A percentile compares a stretch with the other conserved stretches of the same genome.
phyloP scores from a whole-genome alignment of 1,140 invertebrate genomes.

The Trichoplusia ni region DNA sequence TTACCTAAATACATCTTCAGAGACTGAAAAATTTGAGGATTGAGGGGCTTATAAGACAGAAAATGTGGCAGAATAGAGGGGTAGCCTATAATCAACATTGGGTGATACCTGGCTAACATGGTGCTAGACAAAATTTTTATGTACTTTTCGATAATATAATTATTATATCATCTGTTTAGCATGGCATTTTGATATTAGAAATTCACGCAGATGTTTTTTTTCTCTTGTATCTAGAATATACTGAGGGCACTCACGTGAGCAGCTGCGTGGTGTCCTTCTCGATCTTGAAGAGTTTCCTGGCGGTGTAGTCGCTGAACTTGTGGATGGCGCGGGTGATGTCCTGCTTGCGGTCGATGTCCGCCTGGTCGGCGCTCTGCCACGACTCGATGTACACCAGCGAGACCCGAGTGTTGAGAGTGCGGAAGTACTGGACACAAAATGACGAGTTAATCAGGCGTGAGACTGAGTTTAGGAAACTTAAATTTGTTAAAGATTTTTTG shows the following conservation, averaged over 20 bases:
- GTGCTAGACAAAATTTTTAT: no score
- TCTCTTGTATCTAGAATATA: no score
- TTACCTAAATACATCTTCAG: no score
- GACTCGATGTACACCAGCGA: constrained; percentile 98
- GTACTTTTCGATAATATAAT: no score
- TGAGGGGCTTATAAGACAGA: no score
- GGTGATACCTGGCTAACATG: no score
- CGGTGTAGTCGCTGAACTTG: constrained; percentile 95
- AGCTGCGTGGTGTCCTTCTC: constrained; percentile 95
- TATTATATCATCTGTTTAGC: no score
- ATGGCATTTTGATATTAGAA: no score
- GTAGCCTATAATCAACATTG: no score
- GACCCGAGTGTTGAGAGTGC: constrained; percentile 94
- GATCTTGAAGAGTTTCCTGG: constrained; percentile 90
- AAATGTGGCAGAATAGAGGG: no score
- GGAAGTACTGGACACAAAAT: constrained; percentile 89
- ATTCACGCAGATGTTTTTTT: no score
- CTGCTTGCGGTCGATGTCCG: constrained; percentile 89
- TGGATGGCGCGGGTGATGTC: constrained; percentile 93
- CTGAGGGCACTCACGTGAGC: constrained; percentile 95
- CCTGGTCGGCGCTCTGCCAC: constrained; percentile 95
- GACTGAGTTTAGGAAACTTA: background rate
- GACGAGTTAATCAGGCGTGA: background rate
- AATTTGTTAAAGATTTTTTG: background rate
- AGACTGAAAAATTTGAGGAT: no score